Percentiles rank a stretch among this genome's conserved stretches.
These are phyloP conservation scores for Argyrosomus japonicus DNA, from an alignment of 2,113 vertebrate species.

Conservation along the genomic window DNA sequence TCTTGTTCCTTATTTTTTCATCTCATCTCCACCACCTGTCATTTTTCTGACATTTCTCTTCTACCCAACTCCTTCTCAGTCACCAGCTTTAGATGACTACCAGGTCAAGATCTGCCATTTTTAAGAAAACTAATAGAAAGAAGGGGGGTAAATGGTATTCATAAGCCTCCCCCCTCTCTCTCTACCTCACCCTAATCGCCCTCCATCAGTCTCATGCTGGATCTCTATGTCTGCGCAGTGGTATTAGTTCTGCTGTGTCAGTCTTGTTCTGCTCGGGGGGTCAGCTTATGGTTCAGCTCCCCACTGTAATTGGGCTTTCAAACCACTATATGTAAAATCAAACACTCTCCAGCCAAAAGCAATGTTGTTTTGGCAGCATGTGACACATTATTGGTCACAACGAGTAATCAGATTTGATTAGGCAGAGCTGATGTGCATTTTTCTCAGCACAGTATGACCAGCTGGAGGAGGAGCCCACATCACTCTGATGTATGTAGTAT, in stretches of 20 bases:
- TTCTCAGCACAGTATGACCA: conserved; percentile 4
- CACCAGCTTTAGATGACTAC: conserved; percentile 21
- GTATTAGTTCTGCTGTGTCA: conserved; percentile 60
- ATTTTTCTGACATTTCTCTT: conserved; percentile 24
- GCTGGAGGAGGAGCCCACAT: conserved; percentile 7
- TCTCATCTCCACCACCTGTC: conserved; percentile 17
- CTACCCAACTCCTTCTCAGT: conserved; percentile 1
- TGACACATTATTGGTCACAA: conserved; percentile 24
- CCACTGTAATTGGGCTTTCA: conserved; percentile 58
- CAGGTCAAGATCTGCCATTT: conserved; percentile 34
- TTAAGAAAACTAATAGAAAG: conserved; percentile 47
- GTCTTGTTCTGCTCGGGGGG: conserved; percentile 51
- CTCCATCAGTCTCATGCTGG: conserved; percentile 50
- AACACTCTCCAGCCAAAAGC: background rate
- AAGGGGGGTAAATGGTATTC: background rate
- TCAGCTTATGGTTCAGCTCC: conserved; percentile 48
- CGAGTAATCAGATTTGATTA: conserved; percentile 30
- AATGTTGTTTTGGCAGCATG: conserved; percentile 22
- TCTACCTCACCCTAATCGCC: conserved; percentile 47
- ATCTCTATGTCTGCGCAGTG: conserved; percentile 35
- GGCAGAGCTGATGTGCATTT: conserved; percentile 30
- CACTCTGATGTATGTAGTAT: background rate
- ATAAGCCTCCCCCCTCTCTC: conserved; percentile 6
- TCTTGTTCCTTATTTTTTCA: conserved; percentile 30
- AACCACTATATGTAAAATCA: conserved; percentile 40